phyloP scores from a whole-genome alignment of 2,113 vertebrate species.

The Copsychus sechellarum region DNA sequence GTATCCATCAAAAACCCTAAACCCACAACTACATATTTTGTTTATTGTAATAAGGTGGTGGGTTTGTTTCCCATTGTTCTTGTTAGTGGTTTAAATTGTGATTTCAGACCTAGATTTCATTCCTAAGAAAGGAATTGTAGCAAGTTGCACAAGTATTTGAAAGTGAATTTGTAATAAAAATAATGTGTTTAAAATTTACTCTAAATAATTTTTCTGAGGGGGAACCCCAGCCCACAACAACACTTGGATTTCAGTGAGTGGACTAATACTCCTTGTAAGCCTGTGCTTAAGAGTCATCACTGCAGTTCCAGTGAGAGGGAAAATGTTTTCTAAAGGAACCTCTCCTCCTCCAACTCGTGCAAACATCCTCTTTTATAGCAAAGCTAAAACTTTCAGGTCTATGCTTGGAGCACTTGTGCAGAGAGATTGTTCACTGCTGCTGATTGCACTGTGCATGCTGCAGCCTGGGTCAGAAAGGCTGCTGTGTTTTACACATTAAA shows the following conservation, averaged over 20 bases:
- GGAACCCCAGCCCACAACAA: neutral
- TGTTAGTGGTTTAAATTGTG: neutral
- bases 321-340: neutral
- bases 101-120: neutral
- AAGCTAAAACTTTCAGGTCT: neutral
- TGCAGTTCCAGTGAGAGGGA: neutral
- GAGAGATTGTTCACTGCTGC: rapidly evolving
- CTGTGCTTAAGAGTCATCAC: neutral
- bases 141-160: neutral
- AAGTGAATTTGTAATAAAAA: neutral
- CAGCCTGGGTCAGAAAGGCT: neutral
- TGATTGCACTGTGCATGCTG: rapidly evolving
- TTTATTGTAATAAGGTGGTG: neutral
- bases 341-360: neutral
- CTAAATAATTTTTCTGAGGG: neutral
- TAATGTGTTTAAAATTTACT: neutral
- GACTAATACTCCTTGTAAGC: neutral
- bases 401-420: neutral
- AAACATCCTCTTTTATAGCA: neutral
- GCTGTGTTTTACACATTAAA: neutral
- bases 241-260: neutral
- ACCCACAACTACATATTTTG: neutral
- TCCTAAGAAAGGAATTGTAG: neutral
- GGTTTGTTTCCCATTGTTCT: neutral
- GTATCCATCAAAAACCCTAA: neutral